Base-by-base conservation (phyloP, 2,888 invertebrate genomes). In the Spicauda simplicius region DNA sequence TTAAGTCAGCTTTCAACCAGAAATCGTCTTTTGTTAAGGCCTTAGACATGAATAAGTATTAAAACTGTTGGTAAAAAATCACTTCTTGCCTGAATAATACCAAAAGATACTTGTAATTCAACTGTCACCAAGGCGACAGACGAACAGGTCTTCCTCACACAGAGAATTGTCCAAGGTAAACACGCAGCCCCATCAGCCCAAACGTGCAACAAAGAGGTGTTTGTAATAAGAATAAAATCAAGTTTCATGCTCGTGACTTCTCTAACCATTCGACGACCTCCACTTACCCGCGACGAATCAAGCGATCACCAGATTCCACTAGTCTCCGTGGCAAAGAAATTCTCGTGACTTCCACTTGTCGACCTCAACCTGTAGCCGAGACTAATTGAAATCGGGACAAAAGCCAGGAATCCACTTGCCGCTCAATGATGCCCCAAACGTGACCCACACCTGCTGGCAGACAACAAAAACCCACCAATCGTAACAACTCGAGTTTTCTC, bases 281-380 rank as follows among this genome's bases (percentile, higher is more conserved):
- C 84, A 25, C 91, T 90, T 82, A 79, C 75, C 80, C 88, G 86
- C 76, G 80, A 76, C 91, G 69, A 89, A 90, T 90, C 79, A 76
- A 69, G 18, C 61, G n/a, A 11, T 45, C 18, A 61, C 61, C 53
- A 53, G 37, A 53, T 53, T 16, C 48, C 58, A 48, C 30, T 52
- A 8, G 33, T 18, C 48, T 16, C 7, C 8, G 48, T n/a, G n/a
- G n/a, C n/a, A 54, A 62, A 54, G 61, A 53, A 62, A 62, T 61
- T 54, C 55, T 76, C 76, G 77, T 77, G 76, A 74, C 73, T 72
- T 69, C 48, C 69, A 70, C 68, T 63, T 82, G 84, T 76, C 80
- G 83, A 87, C 84, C 85, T 85, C 81, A 90, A 89, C 78, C 88
- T 89, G 90, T 86, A 85, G 69, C 68, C 73, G 68, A 19, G 53